These are phyloP conservation scores for Styela clava DNA, from an alignment of 23 tunicate genomes.

Conservation along the genomic window DNA sequence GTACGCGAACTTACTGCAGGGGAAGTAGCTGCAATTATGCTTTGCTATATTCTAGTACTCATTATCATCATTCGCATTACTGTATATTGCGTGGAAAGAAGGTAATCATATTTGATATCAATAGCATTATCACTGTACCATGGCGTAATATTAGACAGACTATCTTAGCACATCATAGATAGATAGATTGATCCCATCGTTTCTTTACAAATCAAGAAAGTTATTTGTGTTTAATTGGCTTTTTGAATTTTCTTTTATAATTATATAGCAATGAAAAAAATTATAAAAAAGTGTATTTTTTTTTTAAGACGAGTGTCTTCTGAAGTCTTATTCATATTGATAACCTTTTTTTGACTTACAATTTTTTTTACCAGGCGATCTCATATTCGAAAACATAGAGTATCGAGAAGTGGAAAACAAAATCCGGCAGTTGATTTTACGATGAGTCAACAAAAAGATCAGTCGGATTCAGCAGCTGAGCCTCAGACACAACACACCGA, in stretches of 20 bases:
- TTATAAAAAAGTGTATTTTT: too few relatives aligned
- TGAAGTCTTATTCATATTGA: background rate
- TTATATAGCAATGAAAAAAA: too few relatives aligned
- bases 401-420: constrained; percentile 1
- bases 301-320: background rate
- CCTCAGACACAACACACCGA: constrained; percentile 19
- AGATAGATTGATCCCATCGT: background rate
- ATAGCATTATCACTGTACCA: background rate
- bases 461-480: constrained; percentile 24
- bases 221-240: too few relatives aligned
- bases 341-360: too few relatives aligned
- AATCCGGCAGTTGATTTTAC: background rate
- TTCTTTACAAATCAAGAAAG: background rate
- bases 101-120: background rate
- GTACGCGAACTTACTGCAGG: constrained; percentile 36
- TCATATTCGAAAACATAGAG: background rate
- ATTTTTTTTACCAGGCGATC: background rate
- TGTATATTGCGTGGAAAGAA: constrained; percentile 32
- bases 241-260: too few relatives aligned
- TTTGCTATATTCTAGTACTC: constrained; percentile 45
- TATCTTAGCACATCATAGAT: background rate
- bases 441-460: constrained; percentile 2
- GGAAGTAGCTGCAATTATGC: constrained; percentile 89
- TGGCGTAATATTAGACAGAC: background rate
- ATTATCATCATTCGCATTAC: constrained; percentile 51